These are phyloP conservation scores for Oophaga pumilio DNA, from an alignment of 2,113 vertebrate species.

Conservation along the genomic window DNA sequence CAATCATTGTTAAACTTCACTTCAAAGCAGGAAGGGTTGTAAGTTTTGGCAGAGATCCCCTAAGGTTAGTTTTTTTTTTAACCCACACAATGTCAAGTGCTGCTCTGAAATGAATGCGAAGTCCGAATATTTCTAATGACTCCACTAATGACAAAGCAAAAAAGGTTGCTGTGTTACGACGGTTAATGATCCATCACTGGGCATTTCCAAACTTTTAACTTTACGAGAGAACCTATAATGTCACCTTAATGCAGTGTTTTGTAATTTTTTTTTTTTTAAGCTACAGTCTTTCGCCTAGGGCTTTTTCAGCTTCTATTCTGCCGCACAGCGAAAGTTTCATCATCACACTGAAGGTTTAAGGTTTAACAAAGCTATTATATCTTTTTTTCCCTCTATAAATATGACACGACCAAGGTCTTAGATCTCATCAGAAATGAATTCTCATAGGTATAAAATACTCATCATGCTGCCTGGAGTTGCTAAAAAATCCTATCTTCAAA, in stretches of 20 bases:
- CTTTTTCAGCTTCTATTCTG: conserved; percentile 42
- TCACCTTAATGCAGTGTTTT: conserved; percentile 59
- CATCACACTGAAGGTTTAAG: conserved; percentile 55
- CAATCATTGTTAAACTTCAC: conserved; percentile 24
- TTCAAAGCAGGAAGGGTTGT: conserved; percentile 13
- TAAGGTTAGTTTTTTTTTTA: conserved; percentile 35
- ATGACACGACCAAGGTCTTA: conserved; percentile 53
- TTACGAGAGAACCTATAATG: conserved; percentile 47
- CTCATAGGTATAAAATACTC: conserved; percentile 46
- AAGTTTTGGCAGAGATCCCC: background rate
- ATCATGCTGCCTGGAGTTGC: conserved; percentile 44
- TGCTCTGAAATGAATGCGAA: conserved; percentile 26
- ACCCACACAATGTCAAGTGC: conserved; percentile 42
- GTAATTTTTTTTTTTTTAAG: conserved; percentile 52
- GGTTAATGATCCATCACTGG: conserved; percentile 48
- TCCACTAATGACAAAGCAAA: conserved; percentile 54
- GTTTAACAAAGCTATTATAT: conserved; percentile 57
- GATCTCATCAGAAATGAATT: conserved; percentile 50
- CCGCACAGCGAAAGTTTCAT: conserved; percentile 45
- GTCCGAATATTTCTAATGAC: conserved; percentile 51
- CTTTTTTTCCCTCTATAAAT: conserved; percentile 49
- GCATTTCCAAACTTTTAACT: conserved; percentile 52
- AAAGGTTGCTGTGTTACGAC: conserved; percentile 39
- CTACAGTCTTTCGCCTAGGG: conserved; percentile 44
- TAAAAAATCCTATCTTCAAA: conserved; percentile 52